These are phyloP conservation scores for Hoplostethus mediterraneus DNA, from an alignment of 2,797 vertebrate species.

Conservation along the genomic window DNA sequence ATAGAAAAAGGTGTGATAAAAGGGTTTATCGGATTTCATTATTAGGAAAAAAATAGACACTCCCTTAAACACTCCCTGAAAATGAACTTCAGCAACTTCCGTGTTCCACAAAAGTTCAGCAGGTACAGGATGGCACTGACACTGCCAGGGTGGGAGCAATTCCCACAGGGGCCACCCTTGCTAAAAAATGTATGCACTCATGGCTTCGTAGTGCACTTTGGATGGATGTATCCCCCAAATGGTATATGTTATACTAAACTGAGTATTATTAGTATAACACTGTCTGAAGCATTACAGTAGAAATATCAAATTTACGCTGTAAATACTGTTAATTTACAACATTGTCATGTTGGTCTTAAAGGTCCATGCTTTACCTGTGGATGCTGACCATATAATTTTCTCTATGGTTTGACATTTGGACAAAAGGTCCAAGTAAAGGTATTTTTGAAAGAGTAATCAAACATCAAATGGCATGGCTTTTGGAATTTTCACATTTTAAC, in stretches of 20 bases:
- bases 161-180: conserved; percentile 49
- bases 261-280: conserved; percentile 1
- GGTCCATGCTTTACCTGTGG: background rate
- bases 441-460: background rate
- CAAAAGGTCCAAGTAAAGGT: background rate
- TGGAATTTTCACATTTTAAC: conserved; percentile 16
- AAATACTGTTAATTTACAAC: background rate
- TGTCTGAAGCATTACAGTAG: background rate
- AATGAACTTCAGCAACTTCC: conserved; percentile 10
- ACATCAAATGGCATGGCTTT: background rate
- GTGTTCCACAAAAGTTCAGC: conserved; percentile 28
- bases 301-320: background rate
- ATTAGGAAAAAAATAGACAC: conserved; percentile 13
- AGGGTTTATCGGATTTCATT: conserved; percentile 31
- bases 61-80: background rate
- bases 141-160: conserved; percentile 40
- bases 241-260: conserved; percentile 10
- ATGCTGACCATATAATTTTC: background rate
- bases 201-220: conserved; percentile 25
- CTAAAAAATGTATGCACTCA: conserved; percentile 58
- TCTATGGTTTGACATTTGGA: background rate
- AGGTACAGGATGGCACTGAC: conserved; percentile 36
- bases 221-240: conserved; percentile 20
- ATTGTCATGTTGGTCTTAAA: background rate
- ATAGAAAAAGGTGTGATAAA: conserved; percentile 21